Percentiles rank a stretch among this genome's conserved stretches.
phyloP scores from a whole-genome alignment of 1,140 invertebrate genomes.

The Zaprionus nigranus region DNA sequence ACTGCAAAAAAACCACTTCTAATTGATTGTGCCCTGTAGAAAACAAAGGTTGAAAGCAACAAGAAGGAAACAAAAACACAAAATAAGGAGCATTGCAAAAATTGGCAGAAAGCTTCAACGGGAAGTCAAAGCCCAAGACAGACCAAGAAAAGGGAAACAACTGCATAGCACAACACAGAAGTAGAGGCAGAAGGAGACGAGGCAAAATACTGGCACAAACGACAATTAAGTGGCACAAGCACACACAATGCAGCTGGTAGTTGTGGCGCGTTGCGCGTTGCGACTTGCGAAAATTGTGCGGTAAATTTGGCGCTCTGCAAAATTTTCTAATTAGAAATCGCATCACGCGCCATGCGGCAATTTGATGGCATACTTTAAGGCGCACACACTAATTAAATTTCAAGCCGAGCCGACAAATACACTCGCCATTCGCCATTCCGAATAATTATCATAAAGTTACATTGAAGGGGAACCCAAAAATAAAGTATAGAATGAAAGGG shows the following conservation, averaged over 20 bases:
- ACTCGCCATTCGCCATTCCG: not conserved
- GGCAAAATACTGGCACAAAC: constrained; percentile 32
- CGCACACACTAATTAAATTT: constrained; percentile 38
- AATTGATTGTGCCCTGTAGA: constrained; percentile 59
- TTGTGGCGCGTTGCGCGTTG: constrained; percentile 12
- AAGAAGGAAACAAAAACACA: not conserved
- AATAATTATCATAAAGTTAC: constrained; percentile 48
- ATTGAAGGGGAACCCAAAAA: constrained; percentile 13
- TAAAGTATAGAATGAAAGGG: not conserved
- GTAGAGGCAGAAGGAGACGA: not conserved
- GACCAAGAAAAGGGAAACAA: constrained; percentile 21
- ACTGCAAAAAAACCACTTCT: constrained; percentile 44
- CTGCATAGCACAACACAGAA: not conserved
- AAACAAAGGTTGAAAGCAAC: constrained; percentile 25
- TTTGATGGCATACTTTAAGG: constrained; percentile 37
- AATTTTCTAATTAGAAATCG: constrained; percentile 45
- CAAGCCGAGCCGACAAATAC: constrained; percentile 19
- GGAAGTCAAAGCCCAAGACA: constrained; percentile 40
- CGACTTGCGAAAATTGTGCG: constrained; percentile 20
- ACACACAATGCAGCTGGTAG: constrained; percentile 24
- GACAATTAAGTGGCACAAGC: constrained; percentile 29
- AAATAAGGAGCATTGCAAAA: constrained; percentile 2
- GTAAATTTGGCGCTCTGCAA: constrained; percentile 20
- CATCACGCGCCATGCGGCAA: constrained; percentile 36
- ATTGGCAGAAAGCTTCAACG: constrained; percentile 55